phyloP scores from a whole-genome alignment of 1,140 invertebrate genomes.

The Venustaconcha ellipsiformis region DNA sequence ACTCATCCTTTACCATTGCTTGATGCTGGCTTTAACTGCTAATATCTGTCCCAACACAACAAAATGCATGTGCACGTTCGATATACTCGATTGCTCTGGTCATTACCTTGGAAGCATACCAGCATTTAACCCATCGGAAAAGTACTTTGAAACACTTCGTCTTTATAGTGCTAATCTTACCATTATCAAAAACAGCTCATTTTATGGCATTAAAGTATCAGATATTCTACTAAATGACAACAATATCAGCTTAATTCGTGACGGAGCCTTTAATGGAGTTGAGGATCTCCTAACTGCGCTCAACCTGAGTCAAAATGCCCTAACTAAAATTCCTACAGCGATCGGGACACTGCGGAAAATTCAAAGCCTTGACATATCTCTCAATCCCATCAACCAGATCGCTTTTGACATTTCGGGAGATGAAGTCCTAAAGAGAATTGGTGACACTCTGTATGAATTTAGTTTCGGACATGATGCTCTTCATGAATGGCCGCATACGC shows the following conservation, averaged over 20 bases:
- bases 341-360: conserved; percentile 6
- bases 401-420: conserved; percentile 1
- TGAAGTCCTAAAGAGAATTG: conserved; percentile 12
- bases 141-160: background rate
- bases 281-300: background rate
- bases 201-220: background rate
- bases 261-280: background rate
- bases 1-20: background rate
- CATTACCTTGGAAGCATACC: background rate
- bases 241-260: background rate
- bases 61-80: background rate
- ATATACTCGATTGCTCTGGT: background rate
- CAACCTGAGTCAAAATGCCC: conserved; percentile 7
- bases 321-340: conserved; percentile 5
- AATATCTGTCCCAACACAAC: conserved; percentile 3
- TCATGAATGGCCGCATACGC: conserved; percentile 8
- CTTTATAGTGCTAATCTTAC: background rate
- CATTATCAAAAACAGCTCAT: background rate
- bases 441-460: conserved; percentile 16
- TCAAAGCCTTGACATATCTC: background rate
- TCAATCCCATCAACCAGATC: conserved; percentile 19
- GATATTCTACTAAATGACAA: background rate
- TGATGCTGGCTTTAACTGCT: background rate
- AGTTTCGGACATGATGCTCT: conserved; percentile 7
- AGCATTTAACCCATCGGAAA: background rate